Evolutionary conservation across 2,797 vertebrate genomes (phyloP).

Genomic region (Spheniscus humboldti): DNA sequence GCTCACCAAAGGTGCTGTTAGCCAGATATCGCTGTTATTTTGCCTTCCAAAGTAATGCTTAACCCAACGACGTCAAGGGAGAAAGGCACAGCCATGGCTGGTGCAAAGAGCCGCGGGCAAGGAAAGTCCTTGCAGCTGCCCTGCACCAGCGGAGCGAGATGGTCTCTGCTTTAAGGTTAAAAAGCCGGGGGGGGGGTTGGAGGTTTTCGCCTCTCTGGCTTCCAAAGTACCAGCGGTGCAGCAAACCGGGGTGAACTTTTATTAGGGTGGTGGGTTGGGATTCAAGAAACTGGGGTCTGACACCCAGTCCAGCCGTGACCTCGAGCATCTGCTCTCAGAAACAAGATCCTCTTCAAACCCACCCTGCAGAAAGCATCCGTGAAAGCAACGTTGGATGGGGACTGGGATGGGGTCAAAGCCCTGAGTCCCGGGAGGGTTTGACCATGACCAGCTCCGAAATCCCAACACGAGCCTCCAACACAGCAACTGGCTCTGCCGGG

Average conservation of each 20-base stretch:
- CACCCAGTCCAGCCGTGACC: not conserved
- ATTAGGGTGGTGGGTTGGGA: not conserved
- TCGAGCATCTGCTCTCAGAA: not conserved
- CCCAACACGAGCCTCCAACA: not conserved
- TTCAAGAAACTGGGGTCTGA: not conserved
- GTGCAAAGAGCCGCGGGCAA: not conserved
- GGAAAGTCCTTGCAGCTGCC: not conserved
- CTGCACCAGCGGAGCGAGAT: rapidly evolving
- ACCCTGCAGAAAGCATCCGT: not conserved
- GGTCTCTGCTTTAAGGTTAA: not conserved
- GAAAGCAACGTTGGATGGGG: not conserved
- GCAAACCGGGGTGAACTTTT: not conserved
- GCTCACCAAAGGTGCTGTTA: not conserved
- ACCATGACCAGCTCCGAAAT: not conserved
- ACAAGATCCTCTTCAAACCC: not conserved
- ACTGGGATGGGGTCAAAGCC: not conserved
- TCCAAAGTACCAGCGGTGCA: not conserved
- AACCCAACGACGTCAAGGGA: rapidly evolving
- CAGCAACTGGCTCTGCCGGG: not conserved
- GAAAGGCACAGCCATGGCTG: no score
- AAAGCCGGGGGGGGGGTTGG: not conserved
- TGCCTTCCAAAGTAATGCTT: not conserved
- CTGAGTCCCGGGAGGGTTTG: not conserved
- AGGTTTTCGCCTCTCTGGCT: not conserved
- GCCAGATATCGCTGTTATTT: not conserved